Base-by-base conservation (phyloP, 2,113 vertebrate genomes). In the Mustelus asterias region DNA sequence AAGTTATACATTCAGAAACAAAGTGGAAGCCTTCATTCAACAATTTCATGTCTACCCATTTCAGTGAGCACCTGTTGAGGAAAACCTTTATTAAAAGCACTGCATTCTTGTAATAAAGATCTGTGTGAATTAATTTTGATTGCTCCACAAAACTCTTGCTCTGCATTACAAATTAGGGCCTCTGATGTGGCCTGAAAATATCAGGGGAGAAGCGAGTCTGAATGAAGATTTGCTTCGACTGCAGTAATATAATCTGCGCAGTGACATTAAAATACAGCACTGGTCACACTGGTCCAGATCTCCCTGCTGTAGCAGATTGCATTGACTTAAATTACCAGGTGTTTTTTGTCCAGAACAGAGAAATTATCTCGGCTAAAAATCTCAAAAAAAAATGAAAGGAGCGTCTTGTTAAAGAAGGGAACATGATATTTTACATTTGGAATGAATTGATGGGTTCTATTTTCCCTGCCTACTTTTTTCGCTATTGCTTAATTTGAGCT, bases 201-300 rank as follows among this genome's bases (percentile, higher is more conserved):
- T 97, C 97, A 96, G 69, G 97, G 96, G 97, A 97, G 44, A 94
- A 96, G 70, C 95, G 95, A 97, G 97, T 96, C 96, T 97, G 96
- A 92, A 96, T 97, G 97, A 97, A 98, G 97, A 97, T 98, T 97
- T 98, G 97, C 98, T 98, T 97, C 98, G 96, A 97, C 97, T 96
- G 97, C 97, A 98, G 99, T 99, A 99, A 99, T 96, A 97, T 96
- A 98, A 99, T 98, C 98, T 98, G 97, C 96, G 96, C 97, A 97
- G 97, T 98, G 98, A 98, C 98, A 98, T 99, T 98, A 98, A 98
- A 98, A 98, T 97, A 98, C 96, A 96, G 96, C 97, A 97, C 97
- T 96, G 98, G 97, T 98, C 97, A 97, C 97, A 96, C 96, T 97
- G 97, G 97, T 97, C 97, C 97, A 97, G 97, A 97, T 97, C 96